Percentiles rank a stretch among this genome's conserved stretches.
phyloP scores from a whole-genome alignment of 2,797 vertebrate genomes.

The Myiotriccus ornatus region DNA sequence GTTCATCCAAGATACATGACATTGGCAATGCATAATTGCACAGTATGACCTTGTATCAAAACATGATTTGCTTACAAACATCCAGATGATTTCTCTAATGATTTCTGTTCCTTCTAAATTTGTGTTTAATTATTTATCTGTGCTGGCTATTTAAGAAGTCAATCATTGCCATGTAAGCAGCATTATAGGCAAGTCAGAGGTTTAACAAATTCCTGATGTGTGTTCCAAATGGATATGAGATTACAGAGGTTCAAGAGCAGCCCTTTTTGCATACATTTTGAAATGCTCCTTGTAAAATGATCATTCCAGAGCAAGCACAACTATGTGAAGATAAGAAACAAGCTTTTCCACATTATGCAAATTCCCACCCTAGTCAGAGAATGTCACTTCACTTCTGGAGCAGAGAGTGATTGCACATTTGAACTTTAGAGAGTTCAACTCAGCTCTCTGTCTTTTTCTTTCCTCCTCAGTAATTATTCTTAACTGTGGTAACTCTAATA shows the following conservation, averaged over 20 bases:
- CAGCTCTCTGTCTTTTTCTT: neutral
- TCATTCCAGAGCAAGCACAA: neutral
- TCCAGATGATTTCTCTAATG: neutral
- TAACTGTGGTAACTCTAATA: neutral
- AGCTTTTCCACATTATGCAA: slow-evolving; percentile 34
- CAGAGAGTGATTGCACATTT: neutral
- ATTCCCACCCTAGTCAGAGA: neutral
- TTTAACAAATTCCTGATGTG: neutral
- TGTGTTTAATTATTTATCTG: neutral
- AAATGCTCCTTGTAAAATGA: slow-evolving; percentile 17
- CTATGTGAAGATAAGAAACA: slow-evolving; percentile 30
- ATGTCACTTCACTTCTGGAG: slow-evolving; percentile 6
- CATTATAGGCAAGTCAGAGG: neutral
- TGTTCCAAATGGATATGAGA: neutral
- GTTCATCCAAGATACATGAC: neutral
- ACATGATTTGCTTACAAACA: neutral
- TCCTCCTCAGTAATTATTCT: neutral
- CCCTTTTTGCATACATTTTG: neutral
- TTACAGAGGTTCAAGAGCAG: slow-evolving; percentile 3
- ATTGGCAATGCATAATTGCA: neutral
- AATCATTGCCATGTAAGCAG: neutral
- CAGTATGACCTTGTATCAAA: neutral
- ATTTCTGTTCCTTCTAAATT: neutral
- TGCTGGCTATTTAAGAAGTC: neutral
- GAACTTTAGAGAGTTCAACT: slow-evolving; percentile 23